Evolutionary conservation across 2,888 invertebrate genomes (phyloP).

Genomic region (Tineola bisselliella): DNA sequence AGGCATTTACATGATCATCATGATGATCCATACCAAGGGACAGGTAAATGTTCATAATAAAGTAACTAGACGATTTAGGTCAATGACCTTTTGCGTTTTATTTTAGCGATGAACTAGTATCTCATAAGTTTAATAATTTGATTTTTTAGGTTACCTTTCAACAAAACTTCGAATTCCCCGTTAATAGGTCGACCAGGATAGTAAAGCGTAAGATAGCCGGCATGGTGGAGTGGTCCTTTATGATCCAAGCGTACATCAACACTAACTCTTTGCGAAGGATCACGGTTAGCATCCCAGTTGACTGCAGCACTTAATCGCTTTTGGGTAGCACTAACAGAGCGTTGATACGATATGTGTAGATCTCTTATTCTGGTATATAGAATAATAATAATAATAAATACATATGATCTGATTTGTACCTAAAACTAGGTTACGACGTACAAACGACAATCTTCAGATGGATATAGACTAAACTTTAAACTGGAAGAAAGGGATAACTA

Average conservation of each 20-base stretch:
- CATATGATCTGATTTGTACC: not conserved
- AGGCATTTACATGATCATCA: too few species aligned
- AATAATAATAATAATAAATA: not conserved
- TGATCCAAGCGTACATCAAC: conserved; percentile 71
- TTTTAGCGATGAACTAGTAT: too few species aligned
- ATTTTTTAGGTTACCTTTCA: too few species aligned
- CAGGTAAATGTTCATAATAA: too few species aligned
- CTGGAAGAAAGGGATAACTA: too few species aligned
- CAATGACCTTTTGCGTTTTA: too few species aligned
- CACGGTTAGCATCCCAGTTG: conserved; percentile 88
- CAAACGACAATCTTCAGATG: too few species aligned
- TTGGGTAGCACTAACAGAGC: conserved; percentile 65
- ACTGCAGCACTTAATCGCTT: conserved; percentile 77
- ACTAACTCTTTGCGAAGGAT: conserved; percentile 78
- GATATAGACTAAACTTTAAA: too few species aligned
- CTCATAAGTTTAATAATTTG: too few species aligned
- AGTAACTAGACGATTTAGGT: too few species aligned
- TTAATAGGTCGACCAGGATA: conserved; percentile 81
- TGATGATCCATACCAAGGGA: too few species aligned
- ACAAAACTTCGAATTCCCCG: conserved; percentile 71
- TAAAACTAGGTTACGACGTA: too few species aligned
- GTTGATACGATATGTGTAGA: conserved; percentile 74
- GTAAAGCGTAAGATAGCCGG: conserved; percentile 71
- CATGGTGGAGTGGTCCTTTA: conserved; percentile 70
- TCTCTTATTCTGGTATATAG: conserved; percentile 71